phyloP scores from a whole-genome alignment of 2,888 invertebrate genomes.

The Drosophila basisetae region DNA sequence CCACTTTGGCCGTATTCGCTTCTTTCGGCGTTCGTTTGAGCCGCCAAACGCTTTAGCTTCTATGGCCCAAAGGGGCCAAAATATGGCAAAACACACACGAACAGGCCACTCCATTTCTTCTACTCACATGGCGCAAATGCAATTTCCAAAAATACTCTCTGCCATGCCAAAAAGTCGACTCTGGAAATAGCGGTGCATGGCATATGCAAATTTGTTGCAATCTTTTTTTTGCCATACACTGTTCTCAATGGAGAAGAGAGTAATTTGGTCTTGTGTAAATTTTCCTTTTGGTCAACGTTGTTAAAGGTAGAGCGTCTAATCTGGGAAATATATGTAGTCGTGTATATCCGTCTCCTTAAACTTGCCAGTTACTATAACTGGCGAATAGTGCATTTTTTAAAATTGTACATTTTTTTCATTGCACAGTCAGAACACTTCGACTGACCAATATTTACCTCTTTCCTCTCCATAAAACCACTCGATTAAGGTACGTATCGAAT shows the following conservation, averaged over 20 bases:
- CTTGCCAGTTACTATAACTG: neutral
- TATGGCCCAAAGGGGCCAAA: constrained; percentile 58
- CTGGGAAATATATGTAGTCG: neutral
- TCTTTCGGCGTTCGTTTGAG: constrained; percentile 65
- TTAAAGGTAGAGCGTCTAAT: neutral
- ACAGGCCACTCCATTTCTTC: constrained; percentile 5
- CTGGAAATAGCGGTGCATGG: constrained; percentile 49
- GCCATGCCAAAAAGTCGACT: constrained; percentile 52
- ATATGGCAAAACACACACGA: constrained; percentile 36
- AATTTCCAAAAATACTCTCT: constrained; percentile 57
- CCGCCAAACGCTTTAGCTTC: constrained; percentile 74
- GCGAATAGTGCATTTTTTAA: neutral
- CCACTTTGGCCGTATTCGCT: constrained; percentile 68
- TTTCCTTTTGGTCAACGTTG: neutral
- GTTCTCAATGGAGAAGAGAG: neutral
- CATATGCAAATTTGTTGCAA: constrained; percentile 56
- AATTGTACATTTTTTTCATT: neutral
- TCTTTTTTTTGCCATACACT: constrained; percentile 6
- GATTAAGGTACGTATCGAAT: constrained; percentile 30
- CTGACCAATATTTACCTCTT: neutral
- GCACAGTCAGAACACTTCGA: neutral
- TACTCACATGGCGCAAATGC: constrained; percentile 42
- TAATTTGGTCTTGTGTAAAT: neutral
- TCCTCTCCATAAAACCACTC: constrained; percentile 11
- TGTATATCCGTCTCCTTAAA: neutral